These are phyloP conservation scores for Oceanodroma tethys DNA, from an alignment of 2,113 vertebrate species.

Conservation along the genomic window DNA sequence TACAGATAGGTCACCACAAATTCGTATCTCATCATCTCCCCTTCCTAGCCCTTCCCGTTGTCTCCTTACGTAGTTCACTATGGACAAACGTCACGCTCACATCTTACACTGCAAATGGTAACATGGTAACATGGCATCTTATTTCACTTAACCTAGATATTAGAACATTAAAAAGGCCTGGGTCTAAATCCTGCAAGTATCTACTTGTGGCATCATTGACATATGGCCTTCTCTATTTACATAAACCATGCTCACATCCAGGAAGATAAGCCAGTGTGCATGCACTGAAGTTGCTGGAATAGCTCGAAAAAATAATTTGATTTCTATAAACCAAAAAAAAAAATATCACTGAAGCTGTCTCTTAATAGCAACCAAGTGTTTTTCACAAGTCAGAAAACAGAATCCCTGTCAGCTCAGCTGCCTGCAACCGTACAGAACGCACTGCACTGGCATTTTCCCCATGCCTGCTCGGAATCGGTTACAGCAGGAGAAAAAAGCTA, in stretches of 20 bases:
- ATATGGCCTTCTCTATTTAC: not conserved
- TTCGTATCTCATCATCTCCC: not conserved
- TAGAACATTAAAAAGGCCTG: not conserved
- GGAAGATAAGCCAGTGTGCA: not conserved
- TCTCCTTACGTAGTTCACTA: not conserved
- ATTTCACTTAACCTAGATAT: not conserved
- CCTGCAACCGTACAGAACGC: not conserved
- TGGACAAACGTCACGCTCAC: accelerated
- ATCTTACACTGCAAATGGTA: not conserved
- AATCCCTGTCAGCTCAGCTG: not conserved
- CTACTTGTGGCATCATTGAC: not conserved
- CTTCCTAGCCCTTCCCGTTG: not conserved
- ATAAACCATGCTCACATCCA: not conserved
- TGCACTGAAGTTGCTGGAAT: not conserved
- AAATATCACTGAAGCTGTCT: not conserved
- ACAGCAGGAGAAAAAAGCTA: not conserved
- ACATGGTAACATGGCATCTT: not conserved
- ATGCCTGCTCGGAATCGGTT: not conserved
- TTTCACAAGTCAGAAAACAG: not conserved
- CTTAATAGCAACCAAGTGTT: not conserved
- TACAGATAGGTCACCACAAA: not conserved
- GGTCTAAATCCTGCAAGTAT: not conserved
- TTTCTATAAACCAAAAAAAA: not conserved
- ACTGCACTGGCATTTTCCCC: accelerated
- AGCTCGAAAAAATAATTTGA: not conserved